Base-by-base conservation (phyloP, 1,140 invertebrate genomes). In the Lasioglossum albipes region DNA sequence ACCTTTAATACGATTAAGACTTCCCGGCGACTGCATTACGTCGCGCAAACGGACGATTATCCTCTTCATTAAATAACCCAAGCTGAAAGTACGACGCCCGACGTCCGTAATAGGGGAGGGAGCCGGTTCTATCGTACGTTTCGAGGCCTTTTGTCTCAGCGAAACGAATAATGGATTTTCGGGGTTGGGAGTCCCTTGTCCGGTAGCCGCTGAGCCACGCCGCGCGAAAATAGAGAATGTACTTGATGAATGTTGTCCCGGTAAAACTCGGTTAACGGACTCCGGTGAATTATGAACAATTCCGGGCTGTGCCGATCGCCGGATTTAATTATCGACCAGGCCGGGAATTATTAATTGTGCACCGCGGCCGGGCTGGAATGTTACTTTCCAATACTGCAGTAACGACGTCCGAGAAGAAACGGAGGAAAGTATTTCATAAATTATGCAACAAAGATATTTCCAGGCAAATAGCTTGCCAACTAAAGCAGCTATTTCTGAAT, bases 271-370 rank as follows among this genome's bases (percentile, higher is more conserved):
- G 52, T 59, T 59, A 71, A 71, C 69, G 52, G 36, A 36, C 31
- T 20, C 31, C 52, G 31, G 18, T 78, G 75, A 65, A 79, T 64
- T 72, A 61, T 27, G 54, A 77, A 71, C 67, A 71, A 71, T 61
- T 41, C 49, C 22, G 3, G 18, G 69, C 7, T 18, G 27, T 42
- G 22, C 12, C 69, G 69, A 79, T 79, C 45, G 70, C 10, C 7
- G 20, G 77, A 73, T 74, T 79, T 73, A 79, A 79, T 79, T 79
- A 79, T 79, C 45, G 61, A 65, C 13, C 16, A 12, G 41, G 22
- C 18, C 16, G 12, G 69, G 41, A 59, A 71, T 13, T 54, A 73
- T 79, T 79, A 79, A 73, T 79, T 41, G 59, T 45, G 12, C 18
- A 0, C 7, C 52, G 31, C 31, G 5, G 1, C 9, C 20, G 16